Conservation (phyloP, 2,888 invertebrate genomes). For the Lasioglossum zephyrum region DNA sequence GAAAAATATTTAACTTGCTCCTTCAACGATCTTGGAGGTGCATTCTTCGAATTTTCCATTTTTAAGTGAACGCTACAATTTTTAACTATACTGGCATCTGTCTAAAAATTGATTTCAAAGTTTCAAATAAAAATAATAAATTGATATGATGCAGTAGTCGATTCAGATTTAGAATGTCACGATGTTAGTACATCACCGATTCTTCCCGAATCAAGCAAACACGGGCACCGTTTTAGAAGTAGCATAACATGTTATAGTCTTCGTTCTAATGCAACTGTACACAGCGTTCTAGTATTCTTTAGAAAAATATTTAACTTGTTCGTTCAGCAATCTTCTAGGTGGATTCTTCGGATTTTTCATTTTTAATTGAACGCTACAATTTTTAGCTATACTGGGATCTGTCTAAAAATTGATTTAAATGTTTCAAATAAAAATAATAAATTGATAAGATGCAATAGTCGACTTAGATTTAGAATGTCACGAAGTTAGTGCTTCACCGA, state of each 20-base stretch:
- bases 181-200: not conserved
- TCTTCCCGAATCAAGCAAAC: not conserved
- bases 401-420: not conserved
- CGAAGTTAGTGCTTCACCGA: not conserved
- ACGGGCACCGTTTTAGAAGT: not conserved
- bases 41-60: not conserved
- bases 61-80: too few species aligned
- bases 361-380: too few species aligned
- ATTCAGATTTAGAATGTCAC: not conserved
- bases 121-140: not conserved
- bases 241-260: not conserved
- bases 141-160: not conserved
- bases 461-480: not conserved
- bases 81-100: not conserved
- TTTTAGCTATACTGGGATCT: not conserved
- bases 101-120: not conserved
- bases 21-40: too few species aligned
- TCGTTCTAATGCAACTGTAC: not conserved
- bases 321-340: not conserved
- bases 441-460: not conserved
- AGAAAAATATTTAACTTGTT: not conserved
- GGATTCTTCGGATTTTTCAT: not conserved
- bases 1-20: not conserved
- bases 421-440: not conserved
- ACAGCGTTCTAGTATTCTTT: not conserved